Base-by-base conservation (phyloP, 2,113 vertebrate genomes). In the Archocentrus centrarchus region DNA sequence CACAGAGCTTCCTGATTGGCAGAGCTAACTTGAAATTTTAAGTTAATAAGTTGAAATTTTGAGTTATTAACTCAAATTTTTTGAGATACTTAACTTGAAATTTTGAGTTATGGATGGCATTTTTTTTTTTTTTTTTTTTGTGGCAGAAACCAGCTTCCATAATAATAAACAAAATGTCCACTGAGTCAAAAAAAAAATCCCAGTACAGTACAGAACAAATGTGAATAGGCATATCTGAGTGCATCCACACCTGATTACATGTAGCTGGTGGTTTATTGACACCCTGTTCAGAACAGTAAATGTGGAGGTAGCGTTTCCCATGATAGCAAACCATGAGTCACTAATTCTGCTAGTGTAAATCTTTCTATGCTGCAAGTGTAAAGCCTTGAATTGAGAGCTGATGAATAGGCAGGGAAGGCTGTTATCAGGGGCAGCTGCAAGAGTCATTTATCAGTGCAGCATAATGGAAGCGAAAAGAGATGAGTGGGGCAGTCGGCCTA, bases 381-480 rank as follows among this genome's bases (percentile, higher is more conserved):
- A 84, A 89, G 85, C 84, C 83, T 89, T 93, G 90, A 94, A 95
- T 92, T 92, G 94, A 94, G 91, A 94, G 93, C 90, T 91, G 95
- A 96, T 95, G 94, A 95, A 96, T 93, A 94, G 93, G 94, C 94
- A 94, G 94, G 95, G 95, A 95, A 94, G 93, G 91, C 91, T 95
- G 86, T 94, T 95, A 96, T 96, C 96, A 93, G 93, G 90, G 92
- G 85, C 94, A 94, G 95, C 94, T 93, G 92, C 80, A 87, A 95
- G 94, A 95, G 94, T 95, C 95, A 96, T 96, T 96, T 95, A 95
- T 97, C 96, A 96, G 92, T 27, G 83, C 88, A 93, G 88, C 91
- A 95, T 92, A 95, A 94, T 94, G 81, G 89, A 84, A 89, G 83
- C 66, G 18, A 88, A 59, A 86, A 76, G 81, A 84, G 86, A 93